Conservation (phyloP, 2,113 vertebrate species). For the Triplophysa rosa region DNA sequence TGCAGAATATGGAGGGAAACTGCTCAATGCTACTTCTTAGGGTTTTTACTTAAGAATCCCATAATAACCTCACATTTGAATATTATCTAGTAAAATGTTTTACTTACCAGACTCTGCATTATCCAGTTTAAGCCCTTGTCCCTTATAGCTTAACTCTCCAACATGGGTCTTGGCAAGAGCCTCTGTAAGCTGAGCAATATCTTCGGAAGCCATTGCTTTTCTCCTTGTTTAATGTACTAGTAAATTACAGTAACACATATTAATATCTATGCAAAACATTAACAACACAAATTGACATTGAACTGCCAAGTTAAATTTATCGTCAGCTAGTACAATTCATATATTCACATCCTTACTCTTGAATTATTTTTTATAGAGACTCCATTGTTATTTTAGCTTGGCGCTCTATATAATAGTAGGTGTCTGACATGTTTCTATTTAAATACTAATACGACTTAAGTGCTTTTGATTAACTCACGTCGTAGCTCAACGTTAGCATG, state of each 20-base stretch:
- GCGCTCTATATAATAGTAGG: neutral
- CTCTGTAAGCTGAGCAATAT: conserved; percentile 85
- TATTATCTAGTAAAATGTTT: neutral
- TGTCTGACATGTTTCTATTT: neutral
- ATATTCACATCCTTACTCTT: neutral
- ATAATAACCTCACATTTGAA: too few relatives aligned
- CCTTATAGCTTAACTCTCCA: conserved; percentile 93
- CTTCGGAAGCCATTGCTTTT: conserved; percentile 85
- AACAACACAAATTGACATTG: neutral
- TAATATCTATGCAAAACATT: neutral
- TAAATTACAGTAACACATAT: neutral
- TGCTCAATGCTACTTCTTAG: too few relatives aligned
- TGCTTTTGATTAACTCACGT: neutral
- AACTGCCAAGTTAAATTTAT: neutral
- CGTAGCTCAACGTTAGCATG: neutral
- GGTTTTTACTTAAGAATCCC: neutral
- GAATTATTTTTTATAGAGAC: neutral
- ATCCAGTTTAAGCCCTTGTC: conserved; percentile 89
- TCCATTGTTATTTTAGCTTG: neutral
- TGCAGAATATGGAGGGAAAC: conserved; percentile 36
- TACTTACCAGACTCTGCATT: conserved; percentile 87
- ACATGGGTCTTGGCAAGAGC: conserved; percentile 90
- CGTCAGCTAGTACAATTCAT: too few relatives aligned
- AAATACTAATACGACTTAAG: too few relatives aligned
- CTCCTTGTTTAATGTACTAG: neutral